phyloP scores from a whole-genome alignment of 1,140 invertebrate species.

The Acromyrmex charruanus region DNA sequence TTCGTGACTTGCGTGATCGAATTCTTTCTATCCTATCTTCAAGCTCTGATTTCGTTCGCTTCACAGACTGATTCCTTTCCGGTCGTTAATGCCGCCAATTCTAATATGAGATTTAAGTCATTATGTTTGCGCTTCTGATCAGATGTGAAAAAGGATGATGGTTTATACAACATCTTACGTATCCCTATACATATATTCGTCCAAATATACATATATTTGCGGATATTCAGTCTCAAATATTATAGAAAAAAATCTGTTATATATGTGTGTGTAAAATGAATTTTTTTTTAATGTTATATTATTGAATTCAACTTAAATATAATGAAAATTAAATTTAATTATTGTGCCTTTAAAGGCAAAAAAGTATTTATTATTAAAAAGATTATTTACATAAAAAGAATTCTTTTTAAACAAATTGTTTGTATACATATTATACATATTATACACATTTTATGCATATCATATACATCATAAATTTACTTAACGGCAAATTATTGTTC shows the following conservation, averaged over 20 bases:
- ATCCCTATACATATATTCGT: too few species aligned
- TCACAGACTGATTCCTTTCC: constrained; percentile 30
- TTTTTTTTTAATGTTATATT: neutral
- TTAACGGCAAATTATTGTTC: neutral
- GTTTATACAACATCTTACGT: neutral
- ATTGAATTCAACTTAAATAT: neutral
- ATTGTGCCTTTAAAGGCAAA: neutral
- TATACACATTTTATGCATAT: too few species aligned
- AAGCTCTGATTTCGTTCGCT: constrained; percentile 38
- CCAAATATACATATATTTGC: neutral
- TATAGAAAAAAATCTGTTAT: neutral
- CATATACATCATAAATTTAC: neutral
- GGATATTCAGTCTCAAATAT: neutral
- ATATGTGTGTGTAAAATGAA: neutral
- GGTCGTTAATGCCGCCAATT: constrained; percentile 28
- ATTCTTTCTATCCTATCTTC: constrained; percentile 38
- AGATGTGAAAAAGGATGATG: neutral
- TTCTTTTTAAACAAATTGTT: too few species aligned
- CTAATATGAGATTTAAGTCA: constrained; percentile 53
- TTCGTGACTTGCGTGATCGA: constrained; percentile 61
- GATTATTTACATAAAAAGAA: neutral
- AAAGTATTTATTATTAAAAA: neutral
- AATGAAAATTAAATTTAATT: neutral
- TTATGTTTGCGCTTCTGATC: neutral
- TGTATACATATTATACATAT: too few species aligned